phyloP scores from a whole-genome alignment of 64 coral and sea anemone genomes.

The Porites lutea region DNA sequence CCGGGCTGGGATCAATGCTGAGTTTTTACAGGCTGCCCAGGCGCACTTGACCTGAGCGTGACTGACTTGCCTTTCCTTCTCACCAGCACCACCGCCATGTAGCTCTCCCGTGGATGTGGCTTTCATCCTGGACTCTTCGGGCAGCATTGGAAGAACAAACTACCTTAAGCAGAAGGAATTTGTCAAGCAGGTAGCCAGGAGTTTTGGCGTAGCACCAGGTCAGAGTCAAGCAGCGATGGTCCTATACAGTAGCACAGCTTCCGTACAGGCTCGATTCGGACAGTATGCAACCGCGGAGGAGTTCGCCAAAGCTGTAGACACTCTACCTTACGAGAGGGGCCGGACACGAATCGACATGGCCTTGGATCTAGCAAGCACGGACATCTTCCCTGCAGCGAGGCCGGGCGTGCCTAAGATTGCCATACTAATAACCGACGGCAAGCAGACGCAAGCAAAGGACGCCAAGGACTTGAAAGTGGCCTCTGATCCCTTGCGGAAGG shows the following conservation, averaged over 20 bases:
- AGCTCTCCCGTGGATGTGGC: slow-evolving; percentile 39
- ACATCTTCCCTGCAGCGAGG: slow-evolving; percentile 48
- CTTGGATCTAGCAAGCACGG: slow-evolving; percentile 23
- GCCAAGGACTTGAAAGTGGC: no score
- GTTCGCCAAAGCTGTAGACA: slow-evolving; percentile 67
- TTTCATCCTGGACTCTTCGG: slow-evolving; percentile 71
- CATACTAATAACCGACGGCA: slow-evolving; percentile 50
- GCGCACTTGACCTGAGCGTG: no score
- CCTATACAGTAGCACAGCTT: slow-evolving; percentile 44
- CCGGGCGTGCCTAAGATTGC: slow-evolving; percentile 42
- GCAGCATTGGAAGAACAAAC: slow-evolving; percentile 59
- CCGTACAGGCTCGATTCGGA: slow-evolving; percentile 65
- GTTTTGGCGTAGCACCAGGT: slow-evolving; percentile 38
- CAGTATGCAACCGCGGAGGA: slow-evolving; percentile 31
- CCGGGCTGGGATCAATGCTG: no score
- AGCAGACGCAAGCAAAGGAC: no score
- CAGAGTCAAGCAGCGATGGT: slow-evolving; percentile 47
- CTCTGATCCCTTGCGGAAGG: no score
- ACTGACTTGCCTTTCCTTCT: no score
- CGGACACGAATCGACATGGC: slow-evolving; percentile 72
- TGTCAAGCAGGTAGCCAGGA: slow-evolving; percentile 63
- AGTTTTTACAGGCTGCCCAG: no score
- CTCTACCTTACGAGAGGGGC: slow-evolving; percentile 49
- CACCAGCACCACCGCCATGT: neutral
- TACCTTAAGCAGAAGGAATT: slow-evolving; percentile 73